A percentile compares a stretch with the other conserved stretches of the same genome.
phyloP scores from a whole-genome alignment of 2,113 vertebrate species.

The Fregata magnificens region DNA sequence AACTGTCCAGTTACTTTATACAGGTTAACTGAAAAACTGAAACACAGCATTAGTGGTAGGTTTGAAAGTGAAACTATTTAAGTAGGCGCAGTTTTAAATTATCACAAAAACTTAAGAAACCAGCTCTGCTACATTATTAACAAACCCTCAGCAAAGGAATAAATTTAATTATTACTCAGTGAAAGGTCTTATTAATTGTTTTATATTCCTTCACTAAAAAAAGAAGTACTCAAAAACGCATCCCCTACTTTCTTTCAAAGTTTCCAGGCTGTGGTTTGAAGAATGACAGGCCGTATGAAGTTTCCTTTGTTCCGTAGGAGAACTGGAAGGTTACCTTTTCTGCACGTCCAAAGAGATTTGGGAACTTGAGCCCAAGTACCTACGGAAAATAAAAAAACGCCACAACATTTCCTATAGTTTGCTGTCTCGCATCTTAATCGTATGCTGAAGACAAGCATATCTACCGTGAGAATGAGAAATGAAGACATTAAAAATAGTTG shows the following conservation, averaged over 20 bases:
- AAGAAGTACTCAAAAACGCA: not conserved
- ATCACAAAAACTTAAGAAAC: not conserved
- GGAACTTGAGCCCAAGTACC: constrained; percentile 94
- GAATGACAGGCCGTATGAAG: constrained; percentile 93
- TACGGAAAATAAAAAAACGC: not conserved
- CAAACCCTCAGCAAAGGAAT: not conserved
- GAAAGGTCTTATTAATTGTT: not conserved
- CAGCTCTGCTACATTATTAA: not conserved
- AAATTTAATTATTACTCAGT: not conserved
- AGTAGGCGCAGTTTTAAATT: not conserved
- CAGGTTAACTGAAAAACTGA: constrained; percentile 89
- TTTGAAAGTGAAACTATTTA: not conserved
- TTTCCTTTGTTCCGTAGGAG: constrained; percentile 98
- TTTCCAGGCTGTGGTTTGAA: constrained; percentile 92
- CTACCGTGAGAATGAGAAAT: not conserved
- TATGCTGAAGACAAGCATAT: not conserved
- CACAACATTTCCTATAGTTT: not conserved
- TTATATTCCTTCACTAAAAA: not conserved
- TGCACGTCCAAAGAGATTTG: constrained; percentile 90
- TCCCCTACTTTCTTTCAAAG: constrained; percentile 91
- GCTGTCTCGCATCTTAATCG: not conserved
- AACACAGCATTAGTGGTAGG: not conserved
- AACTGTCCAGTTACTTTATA: constrained; percentile 98
- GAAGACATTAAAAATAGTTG: not conserved
- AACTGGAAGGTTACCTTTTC: constrained; percentile 98